phyloP scores from a whole-genome alignment of 2,113 vertebrate genomes.

The Cervus canadensis region DNA sequence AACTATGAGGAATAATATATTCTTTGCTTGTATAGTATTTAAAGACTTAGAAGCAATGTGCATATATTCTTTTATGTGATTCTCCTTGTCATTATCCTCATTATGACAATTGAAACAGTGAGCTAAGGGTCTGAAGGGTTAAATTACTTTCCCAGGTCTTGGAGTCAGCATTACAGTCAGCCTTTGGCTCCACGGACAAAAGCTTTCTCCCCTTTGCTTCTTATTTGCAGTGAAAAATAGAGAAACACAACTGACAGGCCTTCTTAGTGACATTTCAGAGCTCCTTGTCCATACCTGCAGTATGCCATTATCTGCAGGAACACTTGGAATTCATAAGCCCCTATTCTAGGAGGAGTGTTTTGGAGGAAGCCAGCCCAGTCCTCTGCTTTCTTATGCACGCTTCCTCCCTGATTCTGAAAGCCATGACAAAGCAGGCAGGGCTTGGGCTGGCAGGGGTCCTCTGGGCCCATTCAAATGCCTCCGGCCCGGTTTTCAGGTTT shows the following conservation, averaged over 20 bases:
- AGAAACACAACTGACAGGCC: neutral
- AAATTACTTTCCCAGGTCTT: neutral
- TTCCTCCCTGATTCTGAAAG: neutral
- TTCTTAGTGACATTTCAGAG: neutral
- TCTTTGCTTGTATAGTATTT: neutral
- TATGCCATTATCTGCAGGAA: neutral
- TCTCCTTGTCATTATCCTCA: neutral
- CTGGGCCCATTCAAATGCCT: neutral
- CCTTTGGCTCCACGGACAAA: too few species aligned
- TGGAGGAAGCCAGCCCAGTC: neutral
- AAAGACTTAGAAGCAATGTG: neutral
- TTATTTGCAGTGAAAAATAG: neutral
- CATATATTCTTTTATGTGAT: neutral
- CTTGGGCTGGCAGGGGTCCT: neutral
- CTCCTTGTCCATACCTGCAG: too few species aligned
- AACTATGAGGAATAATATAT: neutral
- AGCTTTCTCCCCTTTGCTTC: neutral
- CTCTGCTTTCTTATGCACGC: neutral
- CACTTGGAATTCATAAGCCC: neutral
- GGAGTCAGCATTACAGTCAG: rapidly evolving
- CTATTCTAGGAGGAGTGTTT: neutral
- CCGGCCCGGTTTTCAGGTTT: neutral
- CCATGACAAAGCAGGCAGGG: neutral
- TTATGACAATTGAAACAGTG: rapidly evolving
- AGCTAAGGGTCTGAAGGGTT: rapidly evolving